A percentile compares a stretch with the other conserved stretches of the same genome.
Conservation (phyloP, 2,797 vertebrate genomes). For the Champsocephalus esox region DNA sequence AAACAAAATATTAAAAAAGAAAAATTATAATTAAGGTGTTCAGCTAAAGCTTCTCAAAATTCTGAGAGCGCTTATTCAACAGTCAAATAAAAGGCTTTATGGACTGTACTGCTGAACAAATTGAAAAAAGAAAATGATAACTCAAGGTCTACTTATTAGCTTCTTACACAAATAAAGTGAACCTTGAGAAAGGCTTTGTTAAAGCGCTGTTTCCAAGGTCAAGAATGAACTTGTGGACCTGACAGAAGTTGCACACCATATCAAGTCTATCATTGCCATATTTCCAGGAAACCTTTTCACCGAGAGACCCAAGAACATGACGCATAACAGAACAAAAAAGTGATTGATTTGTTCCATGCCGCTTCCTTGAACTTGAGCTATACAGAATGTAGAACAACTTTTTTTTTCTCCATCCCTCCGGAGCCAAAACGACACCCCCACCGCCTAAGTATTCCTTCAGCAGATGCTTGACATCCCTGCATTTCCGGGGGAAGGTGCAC, state of each 20-base stretch:
- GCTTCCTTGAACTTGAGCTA: slow-evolving; percentile 12
- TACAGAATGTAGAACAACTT: slow-evolving; percentile 16
- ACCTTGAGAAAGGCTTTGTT: neutral
- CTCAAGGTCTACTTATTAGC: neutral
- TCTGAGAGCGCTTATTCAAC: neutral
- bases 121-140: neutral
- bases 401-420: slow-evolving; percentile 18
- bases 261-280: neutral
- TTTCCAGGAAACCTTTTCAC: neutral
- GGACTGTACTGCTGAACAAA: neutral
- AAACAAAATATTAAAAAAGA: neutral
- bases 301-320: neutral
- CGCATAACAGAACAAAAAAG: neutral
- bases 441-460: neutral
- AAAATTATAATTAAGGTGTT: neutral
- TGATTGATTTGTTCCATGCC: neutral
- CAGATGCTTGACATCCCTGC: slow-evolving; percentile 38
- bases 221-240: slow-evolving; percentile 9
- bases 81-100: neutral
- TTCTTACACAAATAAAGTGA: neutral
- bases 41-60: neutral
- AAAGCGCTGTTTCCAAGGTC: neutral
- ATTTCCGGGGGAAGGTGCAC: slow-evolving; percentile 22
- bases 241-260: neutral
- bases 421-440: slow-evolving; percentile 14